Percentiles rank a stretch among this genome's conserved stretches.
phyloP scores from a whole-genome alignment of 1,140 invertebrate species.

The Theocolax elegans region DNA sequence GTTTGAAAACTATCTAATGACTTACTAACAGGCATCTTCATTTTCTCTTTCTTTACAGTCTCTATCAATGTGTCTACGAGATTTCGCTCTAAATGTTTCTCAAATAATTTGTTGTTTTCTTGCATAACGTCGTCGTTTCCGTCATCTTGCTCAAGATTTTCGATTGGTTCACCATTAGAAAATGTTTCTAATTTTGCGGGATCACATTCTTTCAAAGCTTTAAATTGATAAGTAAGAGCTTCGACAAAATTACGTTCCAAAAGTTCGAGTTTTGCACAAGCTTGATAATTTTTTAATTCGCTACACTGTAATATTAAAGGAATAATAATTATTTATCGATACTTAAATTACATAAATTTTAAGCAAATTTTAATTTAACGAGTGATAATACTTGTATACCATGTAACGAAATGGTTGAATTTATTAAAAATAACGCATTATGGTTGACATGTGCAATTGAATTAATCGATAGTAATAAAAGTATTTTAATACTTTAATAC shows the following conservation, averaged over 20 bases:
- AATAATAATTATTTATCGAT: not conserved
- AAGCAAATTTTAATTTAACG: too few relatives aligned
- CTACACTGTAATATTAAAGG: conserved; percentile 48
- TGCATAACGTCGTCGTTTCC: conserved; percentile 20
- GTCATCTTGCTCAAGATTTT: not conserved
- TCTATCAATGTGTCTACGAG: conserved; percentile 61
- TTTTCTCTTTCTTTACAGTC: conserved; percentile 53
- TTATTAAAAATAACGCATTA: too few relatives aligned
- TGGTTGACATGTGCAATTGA: too few relatives aligned
- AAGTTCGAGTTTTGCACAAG: conserved; percentile 63
- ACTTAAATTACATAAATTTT: conserved; percentile 3
- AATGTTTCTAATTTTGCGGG: conserved; percentile 42
- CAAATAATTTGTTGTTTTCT: conserved; percentile 54
- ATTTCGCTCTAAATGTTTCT: conserved; percentile 62
- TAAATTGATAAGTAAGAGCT: conserved; percentile 64
- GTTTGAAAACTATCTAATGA: conserved; percentile 62
- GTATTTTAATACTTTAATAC: conserved; percentile 17
- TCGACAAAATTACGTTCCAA: conserved; percentile 62
- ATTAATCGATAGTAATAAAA: too few relatives aligned
- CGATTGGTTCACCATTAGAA: conserved; percentile 12
- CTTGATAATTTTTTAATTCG: conserved; percentile 66
- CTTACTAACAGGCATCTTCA: conserved; percentile 63
- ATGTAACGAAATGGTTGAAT: too few relatives aligned
- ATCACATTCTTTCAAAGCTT: conserved; percentile 54
- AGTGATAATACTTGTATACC: too few relatives aligned